Evolutionary conservation across 2,797 vertebrate species (phyloP), one percentile per base, ranked within the genome.

Genomic region (Paguma larvata): DNA sequence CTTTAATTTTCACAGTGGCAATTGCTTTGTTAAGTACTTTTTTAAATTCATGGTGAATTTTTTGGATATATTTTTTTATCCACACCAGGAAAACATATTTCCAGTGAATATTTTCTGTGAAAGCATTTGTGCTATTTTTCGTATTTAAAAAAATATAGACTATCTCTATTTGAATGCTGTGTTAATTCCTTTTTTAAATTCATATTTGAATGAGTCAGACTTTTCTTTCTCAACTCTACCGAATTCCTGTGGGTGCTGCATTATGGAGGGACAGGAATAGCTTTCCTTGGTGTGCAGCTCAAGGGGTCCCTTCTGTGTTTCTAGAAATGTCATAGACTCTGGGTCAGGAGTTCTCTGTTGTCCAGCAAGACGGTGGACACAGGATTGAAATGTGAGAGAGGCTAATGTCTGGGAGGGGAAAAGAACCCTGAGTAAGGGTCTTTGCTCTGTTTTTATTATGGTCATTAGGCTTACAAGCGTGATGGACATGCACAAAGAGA

Each of bases 191-290:
- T 62, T 93, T 91, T 59, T 10, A 73, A 79, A 67, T 65, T 73
- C 19, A 1, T 27, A 59, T 80, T 75, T 80, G 72, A 82, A 80
- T 82, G 65, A 75, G 56, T 85, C 68, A 41, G 73, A 51, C 14
- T 62, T n/a, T 87, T 68, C 46, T 68, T 59, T 97, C 80, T 97
- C 84, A 79, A 10, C 41, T 79, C 73, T 44, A 53, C 94, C 94
- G 94, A 87, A 67, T 95, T 94, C 89, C 94, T 91, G 87, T 63
- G 85, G 73, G 16, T 6, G 15, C 3, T 16, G 72, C 30, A 56
- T n/a, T 79, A 51, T 46, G 32, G 41, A 85, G 44, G 44, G 34
- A 79, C 88, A 90, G n/a, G 75, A 34, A 82, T 62, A 77, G 32
- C 30, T 38, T 85, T 27, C 46, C 27, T 5, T 92, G 12, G 1